Evolutionary conservation across 2,888 invertebrate species (phyloP).

Genomic region (Eretmocerus hayati): DNA sequence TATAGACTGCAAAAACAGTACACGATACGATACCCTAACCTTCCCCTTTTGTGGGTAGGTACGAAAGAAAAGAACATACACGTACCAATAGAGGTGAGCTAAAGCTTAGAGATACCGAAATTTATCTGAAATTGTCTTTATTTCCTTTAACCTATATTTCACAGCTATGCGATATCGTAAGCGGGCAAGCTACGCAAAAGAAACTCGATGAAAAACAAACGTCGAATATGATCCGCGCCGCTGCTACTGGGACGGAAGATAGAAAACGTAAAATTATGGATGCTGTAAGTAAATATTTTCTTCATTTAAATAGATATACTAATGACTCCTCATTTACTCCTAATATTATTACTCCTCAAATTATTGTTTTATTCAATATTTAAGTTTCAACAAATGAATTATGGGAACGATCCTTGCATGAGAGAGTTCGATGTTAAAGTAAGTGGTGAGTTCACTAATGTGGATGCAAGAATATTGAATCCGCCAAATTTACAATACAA

Average conservation of each 20-base stretch:
- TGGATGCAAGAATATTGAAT: conserved; percentile 69
- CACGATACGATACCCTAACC: conserved; percentile 31
- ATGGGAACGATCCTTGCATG: conserved; percentile 52
- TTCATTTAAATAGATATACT: too few relatives aligned
- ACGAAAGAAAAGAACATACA: conserved; percentile 59
- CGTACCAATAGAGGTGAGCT: conserved; percentile 69
- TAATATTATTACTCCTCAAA: background rate
- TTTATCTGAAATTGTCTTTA: background rate
- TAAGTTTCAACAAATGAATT: conserved; percentile 36
- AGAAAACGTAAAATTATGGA: conserved; percentile 76
- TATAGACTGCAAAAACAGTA: conserved; percentile 45
- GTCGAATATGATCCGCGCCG: conserved; percentile 74
- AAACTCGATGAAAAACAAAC: conserved; percentile 82
- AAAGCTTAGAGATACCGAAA: background rate
- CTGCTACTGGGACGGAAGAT: conserved; percentile 72
- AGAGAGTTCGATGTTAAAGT: conserved; percentile 78
- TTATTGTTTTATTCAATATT: background rate
- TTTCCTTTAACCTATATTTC: conserved; percentile 1
- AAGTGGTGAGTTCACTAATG: conserved; percentile 63
- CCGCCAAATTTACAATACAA: conserved; percentile 69
- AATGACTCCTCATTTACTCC: too few relatives aligned
- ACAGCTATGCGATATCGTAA: conserved; percentile 52
- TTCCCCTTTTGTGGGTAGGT: conserved; percentile 78
- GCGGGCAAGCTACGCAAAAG: conserved; percentile 68
- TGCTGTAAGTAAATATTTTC: conserved; percentile 50